Evolutionary conservation across 2,888 invertebrate species (phyloP).

Genomic region (Aradus depressus): DNA sequence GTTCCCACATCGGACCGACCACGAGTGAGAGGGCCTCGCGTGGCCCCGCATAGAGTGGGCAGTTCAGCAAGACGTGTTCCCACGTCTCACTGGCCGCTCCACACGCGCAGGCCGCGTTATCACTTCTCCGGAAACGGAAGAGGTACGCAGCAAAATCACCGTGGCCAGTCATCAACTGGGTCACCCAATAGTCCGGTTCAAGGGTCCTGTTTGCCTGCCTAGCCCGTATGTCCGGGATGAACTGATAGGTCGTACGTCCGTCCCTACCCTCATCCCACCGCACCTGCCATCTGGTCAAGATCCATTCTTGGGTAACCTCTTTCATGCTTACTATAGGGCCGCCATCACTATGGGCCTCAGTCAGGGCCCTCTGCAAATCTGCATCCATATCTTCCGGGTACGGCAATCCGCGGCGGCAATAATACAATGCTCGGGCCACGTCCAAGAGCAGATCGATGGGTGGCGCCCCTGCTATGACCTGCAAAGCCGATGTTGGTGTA

Average conservation of each 20-base stretch:
- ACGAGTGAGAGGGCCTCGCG: too few species aligned
- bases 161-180: constrained; percentile 6
- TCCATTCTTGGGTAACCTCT: neutral
- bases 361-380: too few species aligned
- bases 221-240: neutral
- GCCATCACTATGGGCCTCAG: too few species aligned
- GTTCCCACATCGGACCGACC: too few species aligned
- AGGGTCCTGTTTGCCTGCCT: neutral
- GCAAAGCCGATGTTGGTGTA: too few species aligned
- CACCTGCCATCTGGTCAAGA: neutral
- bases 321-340: too few species aligned
- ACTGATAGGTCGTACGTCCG: neutral
- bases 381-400: too few species aligned
- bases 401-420: too few species aligned
- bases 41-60: too few species aligned
- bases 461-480: too few species aligned
- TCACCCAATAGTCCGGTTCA: neutral
- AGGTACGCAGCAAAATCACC: constrained; percentile 2
- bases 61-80: constrained; percentile 7
- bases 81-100: constrained; percentile 5
- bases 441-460: too few species aligned
- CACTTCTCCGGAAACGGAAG: constrained; percentile 1
- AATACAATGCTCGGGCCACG: too few species aligned
- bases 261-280: neutral
- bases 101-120: neutral